Evolutionary conservation across 1,140 invertebrate genomes (phyloP).

Genomic region (Temnothorax longispinosus): DNA sequence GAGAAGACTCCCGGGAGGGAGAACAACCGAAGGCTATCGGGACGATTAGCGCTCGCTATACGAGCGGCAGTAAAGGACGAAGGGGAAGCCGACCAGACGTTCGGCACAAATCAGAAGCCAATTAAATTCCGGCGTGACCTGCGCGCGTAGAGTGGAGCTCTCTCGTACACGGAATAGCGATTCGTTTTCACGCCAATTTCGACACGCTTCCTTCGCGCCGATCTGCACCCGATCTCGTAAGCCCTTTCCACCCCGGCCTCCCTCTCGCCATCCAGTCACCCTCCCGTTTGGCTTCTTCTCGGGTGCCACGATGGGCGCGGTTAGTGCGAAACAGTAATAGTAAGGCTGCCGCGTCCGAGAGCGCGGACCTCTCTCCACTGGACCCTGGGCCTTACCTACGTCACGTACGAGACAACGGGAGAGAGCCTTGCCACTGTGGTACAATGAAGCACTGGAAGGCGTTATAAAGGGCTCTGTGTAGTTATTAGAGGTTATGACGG

Average conservation of each 20-base stretch:
- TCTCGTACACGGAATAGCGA: slow-evolving; percentile 14
- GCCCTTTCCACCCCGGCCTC: neutral
- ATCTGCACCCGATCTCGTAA: neutral
- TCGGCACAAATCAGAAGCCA: slow-evolving; percentile 60
- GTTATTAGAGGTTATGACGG: slow-evolving; percentile 85
- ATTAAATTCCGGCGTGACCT: slow-evolving; percentile 56
- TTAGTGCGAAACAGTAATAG: slow-evolving; percentile 56
- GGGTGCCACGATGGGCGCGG: slow-evolving; percentile 23
- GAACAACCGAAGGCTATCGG: slow-evolving; percentile 29
- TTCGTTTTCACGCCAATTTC: slow-evolving; percentile 43
- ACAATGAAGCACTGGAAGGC: slow-evolving; percentile 81
- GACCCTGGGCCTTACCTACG: slow-evolving; percentile 68
- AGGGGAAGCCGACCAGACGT: slow-evolving; percentile 34
- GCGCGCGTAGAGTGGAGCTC: neutral
- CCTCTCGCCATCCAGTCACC: neutral
- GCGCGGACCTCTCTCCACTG: slow-evolving; percentile 56
- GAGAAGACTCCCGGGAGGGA: neutral
- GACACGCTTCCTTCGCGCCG: slow-evolving; percentile 28
- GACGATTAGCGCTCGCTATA: slow-evolving; percentile 18
- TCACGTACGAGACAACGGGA: slow-evolving; percentile 76
- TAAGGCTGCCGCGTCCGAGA: slow-evolving; percentile 61
- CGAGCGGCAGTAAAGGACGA: slow-evolving; percentile 45
- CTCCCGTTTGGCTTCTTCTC: slow-evolving; percentile 11
- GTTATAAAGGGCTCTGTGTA: slow-evolving; percentile 84
- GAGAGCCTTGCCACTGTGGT: slow-evolving; percentile 66